Evolutionary conservation across 2,888 invertebrate species (phyloP), one percentile per base, ranked within the genome.

Genomic region (Lycia hirtaria): DNA sequence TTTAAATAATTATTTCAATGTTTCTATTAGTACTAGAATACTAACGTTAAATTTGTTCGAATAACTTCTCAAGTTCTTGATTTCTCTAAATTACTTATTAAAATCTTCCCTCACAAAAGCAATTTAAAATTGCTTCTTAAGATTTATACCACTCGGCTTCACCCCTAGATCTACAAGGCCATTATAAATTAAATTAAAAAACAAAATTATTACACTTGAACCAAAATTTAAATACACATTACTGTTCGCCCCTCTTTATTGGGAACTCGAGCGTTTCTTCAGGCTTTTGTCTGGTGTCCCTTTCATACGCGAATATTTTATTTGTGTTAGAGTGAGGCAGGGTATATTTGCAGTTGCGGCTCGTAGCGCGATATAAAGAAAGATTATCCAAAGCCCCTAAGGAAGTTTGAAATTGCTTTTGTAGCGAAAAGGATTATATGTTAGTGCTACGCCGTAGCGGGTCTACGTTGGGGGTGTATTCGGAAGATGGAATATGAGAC

Each of bases 371-470:
- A 88, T 92, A 92, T 92, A 92, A 92, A 92, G 92, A 92, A 92
- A 92, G 93, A 92, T 92, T 92, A 92, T 92, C 89, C 88, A 81
- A 88, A 90, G 92, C 89, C 92, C 92, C 92, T 89, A 91, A 92
- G 92, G 92, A 92, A 92, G 92, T 93, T 92, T 89, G 92, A 90
- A 92, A 93, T 93, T 92, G 92, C 92, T 92, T 90, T 93, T 92
- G 92, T 92, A 92, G 91, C 92, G 88, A 92, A 92, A 92, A 92
- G 92, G 92, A 92, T 93, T 93, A 92, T 92, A 92, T 85, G 92
- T 88, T 90, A 88, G 87, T 88, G 86, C 89, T 89, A 88, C 92
- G 88, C 71, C 87, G 91, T 90, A 90, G 88, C 76, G 80, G 75
- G 76, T 81, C 87, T 88, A 83, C 86, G 78, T 73, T 69, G 77